Percentiles rank a stretch among this genome's conserved stretches.
phyloP scores from a whole-genome alignment of 2,113 vertebrate genomes.

The Colinus virginianus region DNA sequence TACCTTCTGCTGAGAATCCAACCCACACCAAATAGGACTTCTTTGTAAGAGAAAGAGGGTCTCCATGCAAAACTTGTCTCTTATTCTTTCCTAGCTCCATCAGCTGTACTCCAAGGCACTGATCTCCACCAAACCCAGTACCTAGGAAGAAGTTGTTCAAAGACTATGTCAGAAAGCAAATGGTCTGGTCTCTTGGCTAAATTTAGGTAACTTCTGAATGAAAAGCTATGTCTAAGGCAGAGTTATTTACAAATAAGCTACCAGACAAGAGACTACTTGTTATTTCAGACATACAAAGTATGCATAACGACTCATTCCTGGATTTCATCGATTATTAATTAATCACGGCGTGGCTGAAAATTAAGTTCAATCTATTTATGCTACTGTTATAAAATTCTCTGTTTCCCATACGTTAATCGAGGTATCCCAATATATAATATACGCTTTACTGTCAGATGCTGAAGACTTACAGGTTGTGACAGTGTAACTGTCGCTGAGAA shows the following conservation, averaged over 20 bases:
- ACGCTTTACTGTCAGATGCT: background rate
- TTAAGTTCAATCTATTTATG: background rate
- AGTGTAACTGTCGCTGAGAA: background rate
- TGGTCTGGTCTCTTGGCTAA: background rate
- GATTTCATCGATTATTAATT: background rate
- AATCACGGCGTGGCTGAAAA: background rate
- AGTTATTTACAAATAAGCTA: background rate
- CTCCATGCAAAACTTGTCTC: conserved; percentile 84
- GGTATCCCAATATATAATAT: background rate
- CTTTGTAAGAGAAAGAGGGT: conserved; percentile 87
- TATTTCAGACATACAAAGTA: background rate
- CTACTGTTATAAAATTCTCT: background rate
- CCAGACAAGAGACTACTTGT: background rate
- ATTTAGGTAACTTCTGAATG: background rate
- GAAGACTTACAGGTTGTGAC: background rate
- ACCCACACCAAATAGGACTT: conserved; percentile 90
- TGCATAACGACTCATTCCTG: background rate
- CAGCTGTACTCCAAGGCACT: conserved; percentile 91
- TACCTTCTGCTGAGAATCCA: conserved; percentile 95
- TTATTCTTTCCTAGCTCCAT: conserved; percentile 85
- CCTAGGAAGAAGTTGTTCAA: conserved; percentile 75
- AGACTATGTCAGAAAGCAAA: background rate
- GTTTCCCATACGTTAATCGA: background rate
- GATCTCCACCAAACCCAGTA: conserved; percentile 92
- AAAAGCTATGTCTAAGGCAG: background rate